These are phyloP conservation scores for Neodon shergylaensis DNA, from an alignment of 2,113 vertebrate genomes.

Conservation along the genomic window DNA sequence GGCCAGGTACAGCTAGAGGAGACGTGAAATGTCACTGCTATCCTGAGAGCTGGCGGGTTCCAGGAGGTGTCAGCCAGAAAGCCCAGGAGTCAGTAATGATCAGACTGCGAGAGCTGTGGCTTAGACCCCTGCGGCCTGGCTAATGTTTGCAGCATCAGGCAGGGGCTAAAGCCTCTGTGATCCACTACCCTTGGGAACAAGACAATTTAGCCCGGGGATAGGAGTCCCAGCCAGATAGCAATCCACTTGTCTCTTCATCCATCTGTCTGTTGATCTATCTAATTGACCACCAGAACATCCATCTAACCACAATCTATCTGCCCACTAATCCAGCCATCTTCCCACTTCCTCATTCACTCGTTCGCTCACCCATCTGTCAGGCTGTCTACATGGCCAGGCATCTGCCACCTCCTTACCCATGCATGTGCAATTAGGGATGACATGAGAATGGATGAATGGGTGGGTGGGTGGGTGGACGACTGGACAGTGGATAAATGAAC, in stretches of 20 bases:
- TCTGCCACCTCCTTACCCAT: not conserved
- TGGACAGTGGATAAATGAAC: rapidly evolving
- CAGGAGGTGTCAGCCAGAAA: not conserved
- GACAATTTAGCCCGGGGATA: not conserved
- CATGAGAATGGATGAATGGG: not conserved
- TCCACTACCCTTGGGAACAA: not conserved
- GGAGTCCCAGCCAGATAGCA: not conserved
- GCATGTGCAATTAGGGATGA: not conserved
- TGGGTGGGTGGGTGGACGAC: not conserved
- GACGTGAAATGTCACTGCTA: constrained; percentile 41
- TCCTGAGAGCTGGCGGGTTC: not conserved
- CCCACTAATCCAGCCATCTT: not conserved
- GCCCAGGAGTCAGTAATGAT: not conserved
- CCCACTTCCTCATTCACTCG: not conserved
- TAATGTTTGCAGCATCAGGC: not conserved
- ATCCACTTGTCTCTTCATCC: not conserved
- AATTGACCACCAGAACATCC: not conserved
- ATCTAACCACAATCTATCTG: not conserved
- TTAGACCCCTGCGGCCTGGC: not conserved
- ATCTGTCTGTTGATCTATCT: not conserved
- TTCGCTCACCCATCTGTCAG: not conserved
- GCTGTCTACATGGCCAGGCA: not conserved
- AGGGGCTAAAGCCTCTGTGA: not conserved
- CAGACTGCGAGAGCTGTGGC: not conserved
- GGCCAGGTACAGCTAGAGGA: constrained; percentile 8